Evolutionary conservation across 1,140 invertebrate genomes (phyloP).

Genomic region (Oryzaephilus surinamensis): DNA sequence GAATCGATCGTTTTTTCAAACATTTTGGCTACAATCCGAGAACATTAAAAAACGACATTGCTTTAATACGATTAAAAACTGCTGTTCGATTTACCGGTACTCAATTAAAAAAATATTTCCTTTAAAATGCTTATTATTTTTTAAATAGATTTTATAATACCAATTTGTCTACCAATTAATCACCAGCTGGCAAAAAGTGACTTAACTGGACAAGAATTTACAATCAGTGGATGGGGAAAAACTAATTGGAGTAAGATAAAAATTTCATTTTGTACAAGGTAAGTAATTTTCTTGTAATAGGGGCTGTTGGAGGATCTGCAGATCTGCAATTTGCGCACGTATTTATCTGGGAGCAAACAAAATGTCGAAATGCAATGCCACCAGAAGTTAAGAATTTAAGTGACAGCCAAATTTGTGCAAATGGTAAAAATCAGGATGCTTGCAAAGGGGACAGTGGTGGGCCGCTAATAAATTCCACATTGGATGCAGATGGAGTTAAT

Average conservation of each 20-base stretch:
- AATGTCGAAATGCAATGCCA: constrained; percentile 11
- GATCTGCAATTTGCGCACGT: constrained; percentile 14
- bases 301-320: constrained; percentile 14
- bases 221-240: constrained; percentile 37
- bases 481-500: constrained; percentile 29
- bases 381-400: constrained; percentile 10
- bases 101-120: constrained; percentile 5
- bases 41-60: constrained; percentile 77
- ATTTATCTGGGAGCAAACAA: constrained; percentile 10
- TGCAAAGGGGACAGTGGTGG: constrained; percentile 40
- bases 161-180: constrained; percentile 57
- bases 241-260: no score
- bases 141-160: constrained; percentile 53
- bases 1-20: no score
- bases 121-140: no score
- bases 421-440: constrained; percentile 41
- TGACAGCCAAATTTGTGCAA: constrained; percentile 49
- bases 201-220: constrained; percentile 17
- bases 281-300: no score
- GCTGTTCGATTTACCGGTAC: constrained; percentile 38
- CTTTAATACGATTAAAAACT: constrained; percentile 59
- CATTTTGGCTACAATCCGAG: constrained; percentile 41
- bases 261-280: no score
- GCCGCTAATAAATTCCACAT: constrained; percentile 26
- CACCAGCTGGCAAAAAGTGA: constrained; percentile 9